Evolutionary conservation across 2,797 vertebrate species (phyloP), one percentile per base, ranked within the genome.

Genomic region (Hylomyscus alleni): DNA sequence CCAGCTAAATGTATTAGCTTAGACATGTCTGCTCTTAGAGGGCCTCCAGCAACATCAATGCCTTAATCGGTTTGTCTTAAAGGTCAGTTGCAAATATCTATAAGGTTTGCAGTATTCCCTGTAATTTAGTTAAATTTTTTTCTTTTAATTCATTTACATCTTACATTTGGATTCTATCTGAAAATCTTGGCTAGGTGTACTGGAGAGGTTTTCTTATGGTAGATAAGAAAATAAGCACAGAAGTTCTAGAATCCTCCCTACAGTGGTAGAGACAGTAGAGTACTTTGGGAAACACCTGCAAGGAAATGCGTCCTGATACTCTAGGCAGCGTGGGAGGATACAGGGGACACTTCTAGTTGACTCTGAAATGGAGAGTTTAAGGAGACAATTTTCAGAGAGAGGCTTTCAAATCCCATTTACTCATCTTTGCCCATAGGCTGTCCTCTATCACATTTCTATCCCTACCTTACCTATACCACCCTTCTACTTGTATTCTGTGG

Each of bases 1-100:
- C 78, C 15, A 14, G n/a, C 26, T 87, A 95, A 65, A 60, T 81
- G 50, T 90, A 76, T 96, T 87, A 90, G 62, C 86, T 92, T 54
- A 75, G 86, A 76, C 34, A 82, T 24, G 69, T 93, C 34, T 90
- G 44, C 24, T 90, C 20, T 81, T 58, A 82, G 81, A 89, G 58
- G 29, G 29, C 89, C 34, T 81, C 65, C 37, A 75, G 73, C n/a
- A 89, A 14, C 84, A 89, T 92, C 73, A 65, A 29, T 72, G 40
- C 29, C 40, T 84, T 88, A 78, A 75, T 80, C 81, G 13, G 40
- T 89, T 94, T 92, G 89, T n/a, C 62, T 78, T 44, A 95, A 93
- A 89, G 72, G 52, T 89, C 72, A 72, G n/a, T 84, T 72, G n/a
- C 65, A 86, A 90, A 73, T 37, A 56, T 60, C 73, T 86, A 67